Conservation (phyloP, 2,797 vertebrate genomes). For the Podarcis lilfordi region DNA sequence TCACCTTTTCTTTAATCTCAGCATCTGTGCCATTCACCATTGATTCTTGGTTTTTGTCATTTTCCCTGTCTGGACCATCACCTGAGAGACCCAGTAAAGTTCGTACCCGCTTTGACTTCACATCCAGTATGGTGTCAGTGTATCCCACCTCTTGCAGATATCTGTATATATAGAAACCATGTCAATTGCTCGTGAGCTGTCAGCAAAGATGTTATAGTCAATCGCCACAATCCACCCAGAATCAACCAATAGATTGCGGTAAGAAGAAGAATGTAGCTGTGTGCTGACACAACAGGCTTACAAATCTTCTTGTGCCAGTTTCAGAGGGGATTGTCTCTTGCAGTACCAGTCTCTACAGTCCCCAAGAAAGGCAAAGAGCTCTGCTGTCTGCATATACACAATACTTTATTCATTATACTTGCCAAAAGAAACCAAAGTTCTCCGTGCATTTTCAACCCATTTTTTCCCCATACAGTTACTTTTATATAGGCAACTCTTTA, state of each 20-base stretch:
- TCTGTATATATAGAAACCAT: conserved; percentile 77
- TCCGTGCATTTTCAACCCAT: conserved; percentile 51
- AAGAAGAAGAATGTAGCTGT: conserved; percentile 62
- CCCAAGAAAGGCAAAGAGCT: conserved; percentile 78
- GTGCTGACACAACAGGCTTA: conserved; percentile 66
- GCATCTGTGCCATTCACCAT: conserved; percentile 94
- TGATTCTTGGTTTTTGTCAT: conserved; percentile 86
- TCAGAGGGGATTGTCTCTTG: conserved; percentile 78
- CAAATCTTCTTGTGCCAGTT: conserved; percentile 82
- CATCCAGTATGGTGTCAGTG: conserved; percentile 97
- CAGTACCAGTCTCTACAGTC: conserved; percentile 88
- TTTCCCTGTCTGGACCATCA: conserved; percentile 86
- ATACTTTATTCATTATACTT: conserved; percentile 84
- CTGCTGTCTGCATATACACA: conserved; percentile 76
- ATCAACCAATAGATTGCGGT: conserved; percentile 43
- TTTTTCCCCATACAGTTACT: conserved; percentile 28
- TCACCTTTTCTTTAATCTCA: conserved; percentile 85
- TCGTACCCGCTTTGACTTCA: conserved; percentile 94
- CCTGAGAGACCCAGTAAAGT: conserved; percentile 91
- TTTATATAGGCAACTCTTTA: conserved; percentile 2
- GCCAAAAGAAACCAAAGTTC: conserved; percentile 60
- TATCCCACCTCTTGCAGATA: conserved; percentile 99
- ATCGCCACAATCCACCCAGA: background rate
- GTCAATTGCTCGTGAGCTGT: conserved; percentile 40
- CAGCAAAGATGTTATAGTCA: conserved; percentile 18